Evolutionary conservation across 1,140 invertebrate genomes (phyloP).

Genomic region (Drosophila pseudoananassae): DNA sequence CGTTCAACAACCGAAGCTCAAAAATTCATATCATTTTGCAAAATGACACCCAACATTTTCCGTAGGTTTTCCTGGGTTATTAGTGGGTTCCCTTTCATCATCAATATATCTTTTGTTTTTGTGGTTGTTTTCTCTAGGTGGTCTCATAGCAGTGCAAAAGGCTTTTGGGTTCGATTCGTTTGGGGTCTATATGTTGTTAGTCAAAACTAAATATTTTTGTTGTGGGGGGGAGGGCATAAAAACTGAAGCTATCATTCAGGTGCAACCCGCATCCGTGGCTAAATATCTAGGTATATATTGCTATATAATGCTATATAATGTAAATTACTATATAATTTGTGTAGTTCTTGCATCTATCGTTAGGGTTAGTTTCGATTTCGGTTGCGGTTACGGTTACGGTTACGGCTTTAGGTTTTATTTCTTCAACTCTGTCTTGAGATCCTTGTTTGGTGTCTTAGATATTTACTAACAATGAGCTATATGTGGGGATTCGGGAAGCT

Average conservation of each 20-base stretch:
- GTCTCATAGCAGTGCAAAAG: constrained; percentile 81
- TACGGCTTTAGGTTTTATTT: constrained; percentile 33
- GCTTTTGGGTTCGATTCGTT: constrained; percentile 48
- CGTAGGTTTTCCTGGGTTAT: constrained; percentile 4
- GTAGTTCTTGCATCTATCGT: constrained; percentile 66
- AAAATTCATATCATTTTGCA: constrained; percentile 49
- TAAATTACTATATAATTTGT: constrained; percentile 48
- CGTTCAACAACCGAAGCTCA: constrained; percentile 77
- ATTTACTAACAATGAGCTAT: constrained; percentile 48
- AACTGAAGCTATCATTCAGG: constrained; percentile 12
- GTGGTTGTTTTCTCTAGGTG: constrained; percentile 72
- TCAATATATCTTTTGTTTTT: constrained; percentile 22
- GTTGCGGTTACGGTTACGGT: constrained; percentile 22
- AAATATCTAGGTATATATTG: constrained; percentile 51
- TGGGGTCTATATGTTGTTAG: background rate
- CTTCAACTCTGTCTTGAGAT: constrained; percentile 54
- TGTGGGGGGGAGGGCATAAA: background rate
- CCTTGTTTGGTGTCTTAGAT: constrained; percentile 44
- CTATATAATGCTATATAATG: constrained; percentile 51
- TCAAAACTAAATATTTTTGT: background rate
- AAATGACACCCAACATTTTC: constrained; percentile 46
- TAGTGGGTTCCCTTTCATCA: constrained; percentile 32
- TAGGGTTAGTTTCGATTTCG: constrained; percentile 77
- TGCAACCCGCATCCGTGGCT: constrained; percentile 17
- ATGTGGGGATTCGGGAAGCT: constrained; percentile 2